These are phyloP conservation scores for Micromys minutus DNA, from an alignment of 2,113 vertebrate genomes.

Conservation along the genomic window DNA sequence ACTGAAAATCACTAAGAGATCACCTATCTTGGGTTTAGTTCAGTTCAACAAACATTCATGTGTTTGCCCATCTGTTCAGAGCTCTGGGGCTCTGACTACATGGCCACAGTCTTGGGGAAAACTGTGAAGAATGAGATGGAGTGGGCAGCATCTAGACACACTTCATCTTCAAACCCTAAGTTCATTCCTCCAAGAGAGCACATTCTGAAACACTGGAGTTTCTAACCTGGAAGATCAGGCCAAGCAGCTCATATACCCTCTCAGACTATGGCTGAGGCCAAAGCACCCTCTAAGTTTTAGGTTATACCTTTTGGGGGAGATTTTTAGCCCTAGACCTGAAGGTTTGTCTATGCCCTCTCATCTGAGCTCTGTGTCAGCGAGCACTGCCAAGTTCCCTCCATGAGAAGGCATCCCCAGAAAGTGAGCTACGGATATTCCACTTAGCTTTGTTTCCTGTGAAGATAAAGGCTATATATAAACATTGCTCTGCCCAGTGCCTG, in stretches of 20 bases:
- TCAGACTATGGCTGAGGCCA: background rate
- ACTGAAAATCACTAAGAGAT: background rate
- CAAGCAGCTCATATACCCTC: background rate
- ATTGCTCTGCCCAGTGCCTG: background rate
- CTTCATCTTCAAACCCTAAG: background rate
- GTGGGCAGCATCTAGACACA: background rate
- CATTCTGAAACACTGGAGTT: background rate
- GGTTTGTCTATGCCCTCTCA: background rate
- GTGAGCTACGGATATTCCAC: background rate
- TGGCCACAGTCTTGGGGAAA: background rate
- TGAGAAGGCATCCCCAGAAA: background rate
- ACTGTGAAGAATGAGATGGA: fast-evolving
- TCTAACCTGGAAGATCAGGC: background rate
- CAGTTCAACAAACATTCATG: background rate
- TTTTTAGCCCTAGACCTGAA: background rate
- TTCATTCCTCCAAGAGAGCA: background rate
- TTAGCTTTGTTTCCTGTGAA: background rate
- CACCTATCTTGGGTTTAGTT: background rate
- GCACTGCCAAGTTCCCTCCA: background rate
- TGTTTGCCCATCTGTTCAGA: background rate
- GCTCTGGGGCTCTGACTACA: background rate
- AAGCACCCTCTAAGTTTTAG: background rate
- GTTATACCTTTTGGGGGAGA: background rate
- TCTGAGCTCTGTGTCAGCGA: background rate
- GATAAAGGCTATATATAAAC: background rate